phyloP scores from a whole-genome alignment of 2,113 vertebrate genomes.

The Condylura cristata region DNA sequence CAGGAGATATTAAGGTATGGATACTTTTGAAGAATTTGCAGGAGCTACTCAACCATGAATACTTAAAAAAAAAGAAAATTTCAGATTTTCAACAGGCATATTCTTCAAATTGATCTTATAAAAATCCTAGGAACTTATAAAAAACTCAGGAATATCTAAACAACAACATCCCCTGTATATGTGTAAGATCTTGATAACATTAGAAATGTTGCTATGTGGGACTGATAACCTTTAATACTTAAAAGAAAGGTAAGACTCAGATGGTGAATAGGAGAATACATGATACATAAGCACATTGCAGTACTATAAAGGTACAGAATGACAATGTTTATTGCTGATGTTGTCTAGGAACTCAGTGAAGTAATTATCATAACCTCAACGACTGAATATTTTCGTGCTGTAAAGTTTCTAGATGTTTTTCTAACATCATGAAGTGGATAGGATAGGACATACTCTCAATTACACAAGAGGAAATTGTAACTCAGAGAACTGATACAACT shows the following conservation, averaged over 20 bases:
- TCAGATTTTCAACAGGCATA: not conserved
- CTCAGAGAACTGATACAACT: not conserved
- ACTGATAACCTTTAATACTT: not conserved
- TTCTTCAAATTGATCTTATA: slow-evolving; percentile 5
- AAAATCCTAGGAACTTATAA: no score
- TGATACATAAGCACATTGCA: not conserved
- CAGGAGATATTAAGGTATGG: not conserved
- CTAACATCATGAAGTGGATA: not conserved
- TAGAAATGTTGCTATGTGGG: not conserved
- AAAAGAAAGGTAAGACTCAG: not conserved
- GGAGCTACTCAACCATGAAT: not conserved
- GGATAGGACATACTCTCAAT: rapidly evolving
- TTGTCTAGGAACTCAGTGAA: not conserved
- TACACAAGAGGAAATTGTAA: not conserved
- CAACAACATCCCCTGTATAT: not conserved
- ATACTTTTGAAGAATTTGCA: not conserved
- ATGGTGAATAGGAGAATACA: not conserved
- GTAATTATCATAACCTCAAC: not conserved
- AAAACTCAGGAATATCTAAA: not conserved
- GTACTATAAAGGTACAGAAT: not conserved
- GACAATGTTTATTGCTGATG: not conserved
- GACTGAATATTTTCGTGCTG: not conserved
- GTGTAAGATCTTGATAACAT: not conserved
- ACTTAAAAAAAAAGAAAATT: not conserved
- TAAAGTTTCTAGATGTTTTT: not conserved